These are phyloP conservation scores for Etheostoma perlongum DNA, from an alignment of 2,797 vertebrate species.

Conservation along the genomic window DNA sequence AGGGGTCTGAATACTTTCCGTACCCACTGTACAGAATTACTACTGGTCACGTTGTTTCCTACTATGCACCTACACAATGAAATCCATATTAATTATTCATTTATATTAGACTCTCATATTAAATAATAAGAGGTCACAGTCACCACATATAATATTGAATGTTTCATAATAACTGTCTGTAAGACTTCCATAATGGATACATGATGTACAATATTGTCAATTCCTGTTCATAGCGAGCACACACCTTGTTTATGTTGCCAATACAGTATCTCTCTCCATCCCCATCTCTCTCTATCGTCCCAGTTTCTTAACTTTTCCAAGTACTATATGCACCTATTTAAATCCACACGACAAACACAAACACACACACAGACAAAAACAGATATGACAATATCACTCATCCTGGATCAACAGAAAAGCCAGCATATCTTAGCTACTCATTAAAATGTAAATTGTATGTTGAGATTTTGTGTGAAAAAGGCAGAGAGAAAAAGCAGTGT, in stretches of 20 bases:
- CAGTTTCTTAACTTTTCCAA: neutral
- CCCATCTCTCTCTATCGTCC: constrained; percentile 7
- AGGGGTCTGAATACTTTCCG: too few relatives aligned
- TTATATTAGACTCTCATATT: constrained; percentile 26
- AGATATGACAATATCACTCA: constrained; percentile 14
- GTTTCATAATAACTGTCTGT: constrained; percentile 35
- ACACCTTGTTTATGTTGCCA: constrained; percentile 36
- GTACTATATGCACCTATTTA: constrained; percentile 27
- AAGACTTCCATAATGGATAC: constrained; percentile 38
- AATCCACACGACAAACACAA: constrained; percentile 19
- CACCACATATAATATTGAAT: constrained; percentile 22
- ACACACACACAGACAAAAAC: neutral
- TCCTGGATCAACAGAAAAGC: constrained; percentile 32
- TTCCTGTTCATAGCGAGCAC: constrained; percentile 45
- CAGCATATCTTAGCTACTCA: constrained; percentile 36
- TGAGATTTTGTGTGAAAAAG: constrained; percentile 40
- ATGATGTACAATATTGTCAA: constrained; percentile 38
- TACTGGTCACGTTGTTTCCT: constrained; percentile 6
- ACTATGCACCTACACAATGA: constrained; percentile 27
- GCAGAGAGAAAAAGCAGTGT: constrained; percentile 7
- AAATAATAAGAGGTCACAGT: constrained; percentile 23
- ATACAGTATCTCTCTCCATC: constrained; percentile 25
- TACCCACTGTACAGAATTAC: too few relatives aligned
- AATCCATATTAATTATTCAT: constrained; percentile 49
- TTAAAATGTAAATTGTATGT: constrained; percentile 63